Percentiles rank a stretch among this genome's conserved stretches.
phyloP scores from a whole-genome alignment of 2,113 vertebrate genomes.

The Corythornis cristatus region DNA sequence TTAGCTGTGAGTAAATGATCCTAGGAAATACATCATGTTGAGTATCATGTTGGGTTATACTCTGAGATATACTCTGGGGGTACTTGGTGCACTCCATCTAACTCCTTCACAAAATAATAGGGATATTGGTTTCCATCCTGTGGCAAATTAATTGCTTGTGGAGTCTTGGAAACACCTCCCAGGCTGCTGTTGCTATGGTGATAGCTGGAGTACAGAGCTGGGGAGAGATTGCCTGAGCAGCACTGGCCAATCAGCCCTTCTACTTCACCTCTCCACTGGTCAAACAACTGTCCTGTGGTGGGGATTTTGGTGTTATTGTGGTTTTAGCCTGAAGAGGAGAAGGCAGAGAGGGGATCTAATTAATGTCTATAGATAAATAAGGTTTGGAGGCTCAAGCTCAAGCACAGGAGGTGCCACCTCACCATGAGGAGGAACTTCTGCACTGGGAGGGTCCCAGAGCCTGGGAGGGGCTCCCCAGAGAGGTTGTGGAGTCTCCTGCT shows the following conservation, averaged over 20 bases:
- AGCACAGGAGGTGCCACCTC: no score
- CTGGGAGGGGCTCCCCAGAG: no score
- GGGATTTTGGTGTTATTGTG: not conserved
- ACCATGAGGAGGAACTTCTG: no score
- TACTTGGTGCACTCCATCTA: not conserved
- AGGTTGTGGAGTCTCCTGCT: no score
- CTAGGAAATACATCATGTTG: not conserved
- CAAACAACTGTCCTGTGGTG: not conserved
- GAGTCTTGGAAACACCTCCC: constrained; percentile 22
- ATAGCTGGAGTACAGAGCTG: not conserved
- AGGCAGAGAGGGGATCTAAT: no score
- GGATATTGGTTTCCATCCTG: not conserved
- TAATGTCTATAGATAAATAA: no score
- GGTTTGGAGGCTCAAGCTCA: no score
- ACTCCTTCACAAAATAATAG: not conserved
- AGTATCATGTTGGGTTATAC: not conserved
- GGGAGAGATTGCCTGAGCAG: not conserved
- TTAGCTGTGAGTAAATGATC: not conserved
- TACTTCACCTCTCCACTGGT: not conserved
- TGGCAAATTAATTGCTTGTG: constrained; percentile 37
- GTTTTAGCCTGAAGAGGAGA: no score
- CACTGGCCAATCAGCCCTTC: not conserved
- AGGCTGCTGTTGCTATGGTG: constrained; percentile 58
- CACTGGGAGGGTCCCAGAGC: no score
- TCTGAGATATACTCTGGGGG: not conserved